These are phyloP conservation scores for Ptilodon capucinus DNA, from an alignment of 2,888 invertebrate species.

Conservation along the genomic window DNA sequence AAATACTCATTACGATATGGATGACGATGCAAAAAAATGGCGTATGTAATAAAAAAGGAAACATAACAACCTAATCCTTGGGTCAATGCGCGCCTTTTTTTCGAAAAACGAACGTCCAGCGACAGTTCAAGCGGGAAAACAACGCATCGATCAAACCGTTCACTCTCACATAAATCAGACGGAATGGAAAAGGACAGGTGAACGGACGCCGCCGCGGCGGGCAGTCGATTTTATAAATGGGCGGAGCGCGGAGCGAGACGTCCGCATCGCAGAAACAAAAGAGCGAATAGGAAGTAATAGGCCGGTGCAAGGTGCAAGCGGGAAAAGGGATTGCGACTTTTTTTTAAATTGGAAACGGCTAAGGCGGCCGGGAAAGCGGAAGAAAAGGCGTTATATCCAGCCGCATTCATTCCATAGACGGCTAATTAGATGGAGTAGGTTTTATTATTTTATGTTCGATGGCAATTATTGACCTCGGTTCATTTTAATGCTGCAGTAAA, in stretches of 20 bases:
- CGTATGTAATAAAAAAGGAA: no score
- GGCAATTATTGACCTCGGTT: conserved; percentile 40
- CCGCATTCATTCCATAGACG: conserved; percentile 35
- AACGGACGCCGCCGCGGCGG: conserved; percentile 66
- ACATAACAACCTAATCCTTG: conserved; percentile 57
- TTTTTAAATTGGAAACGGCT: conserved; percentile 61
- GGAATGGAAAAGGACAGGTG: conserved; percentile 79
- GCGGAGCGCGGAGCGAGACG: conserved; percentile 77
- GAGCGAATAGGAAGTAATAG: conserved; percentile 77
- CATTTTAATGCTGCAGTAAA: conserved; percentile 36
- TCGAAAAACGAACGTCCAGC: conserved; percentile 54
- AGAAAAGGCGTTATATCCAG: conserved; percentile 53
- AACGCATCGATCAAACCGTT: conserved; percentile 80
- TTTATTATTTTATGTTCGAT: conserved; percentile 47
- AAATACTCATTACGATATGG: no score
- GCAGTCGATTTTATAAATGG: conserved; percentile 81
- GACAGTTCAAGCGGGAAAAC: conserved; percentile 73
- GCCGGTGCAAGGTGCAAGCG: conserved; percentile 72
- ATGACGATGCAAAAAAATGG: no score
- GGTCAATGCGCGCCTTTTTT: conserved; percentile 58
- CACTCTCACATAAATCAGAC: conserved; percentile 81
- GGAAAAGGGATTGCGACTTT: conserved; percentile 55
- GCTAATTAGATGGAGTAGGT: conserved; percentile 43
- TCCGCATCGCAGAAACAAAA: conserved; percentile 75
- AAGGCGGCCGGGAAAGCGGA: conserved; percentile 73